Base-by-base conservation (phyloP, 64 coral and sea anemone species). In the Montipora foliosa region DNA sequence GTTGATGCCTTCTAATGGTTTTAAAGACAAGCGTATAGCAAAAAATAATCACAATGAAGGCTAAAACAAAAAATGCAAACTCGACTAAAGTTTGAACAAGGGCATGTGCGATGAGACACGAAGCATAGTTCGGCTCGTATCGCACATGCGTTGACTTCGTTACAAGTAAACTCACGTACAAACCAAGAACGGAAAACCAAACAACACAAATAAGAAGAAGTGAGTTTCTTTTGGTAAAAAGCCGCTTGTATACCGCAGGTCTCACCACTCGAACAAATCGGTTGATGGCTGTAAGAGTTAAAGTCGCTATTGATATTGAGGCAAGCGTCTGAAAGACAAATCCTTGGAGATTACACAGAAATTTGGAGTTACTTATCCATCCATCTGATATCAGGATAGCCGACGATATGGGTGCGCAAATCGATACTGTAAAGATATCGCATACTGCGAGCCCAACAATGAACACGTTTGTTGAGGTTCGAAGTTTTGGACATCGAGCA, bases 401-500 rank as follows among this genome's bases (percentile, higher is more conserved):
- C 1, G 55, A 79, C 9, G 88, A 79, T 21, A 90, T 24, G 1
- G 88, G 88, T 3, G 46, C 25, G 3, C 75, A 77, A 52, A 90
- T 66, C 61, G 50, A 2, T 19, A 57, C 46, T 14, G 74, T 79
- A 67, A 90, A 76, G 16, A 90, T 66, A 14, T 90, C 75, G 3
- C 57, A 21, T 5, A 90, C 69, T 0, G 76, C 88, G 16, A 90
- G 19, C 17, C 50, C 75, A 8, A 79, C 57, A 3, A 90, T 50
- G 9, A 79, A 90, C 75, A 79, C 67, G 10, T 21, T 90, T 8
- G 53, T 68, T 44, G 88, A 79, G 48, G 53, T 90, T 15, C 88
- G 88, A 5, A 79, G 76, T 2, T 67, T 78, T 62, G 76, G 88
- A n/a, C 64, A 79, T 15, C 88, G 88, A 90, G 68, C 44, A 55